Evolutionary conservation across 64 coral and sea anemone species (phyloP).

Genomic region (Stichodactyla mertensii): DNA sequence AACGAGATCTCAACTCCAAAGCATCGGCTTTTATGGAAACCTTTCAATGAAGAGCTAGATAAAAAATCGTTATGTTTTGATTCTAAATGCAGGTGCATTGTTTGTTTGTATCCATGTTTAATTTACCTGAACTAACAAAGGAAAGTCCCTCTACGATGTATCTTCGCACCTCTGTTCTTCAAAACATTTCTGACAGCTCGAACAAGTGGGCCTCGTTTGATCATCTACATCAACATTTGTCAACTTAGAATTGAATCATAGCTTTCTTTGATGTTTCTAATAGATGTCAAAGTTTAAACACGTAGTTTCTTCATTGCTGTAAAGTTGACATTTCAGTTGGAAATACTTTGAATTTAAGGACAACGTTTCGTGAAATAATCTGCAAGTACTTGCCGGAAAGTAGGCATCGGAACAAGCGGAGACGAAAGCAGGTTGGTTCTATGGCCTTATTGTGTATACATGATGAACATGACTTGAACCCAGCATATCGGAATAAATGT

Average conservation of each 20-base stretch:
- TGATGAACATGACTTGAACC: no score
- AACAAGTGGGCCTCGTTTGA: background rate
- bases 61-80: background rate
- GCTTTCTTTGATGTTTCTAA: background rate
- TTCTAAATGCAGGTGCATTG: background rate
- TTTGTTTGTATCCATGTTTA: background rate
- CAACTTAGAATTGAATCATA: background rate
- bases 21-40: no score
- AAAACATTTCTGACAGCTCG: background rate
- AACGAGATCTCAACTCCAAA: no score
- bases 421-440: no score
- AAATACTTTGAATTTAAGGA: no score
- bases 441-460: no score
- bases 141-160: background rate
- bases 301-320: background rate
- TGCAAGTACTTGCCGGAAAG: no score
- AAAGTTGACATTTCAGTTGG: no score
- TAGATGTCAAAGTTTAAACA: background rate
- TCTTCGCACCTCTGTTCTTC: background rate
- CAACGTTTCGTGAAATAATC: no score
- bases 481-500: no score
- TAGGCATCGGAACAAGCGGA: no score
- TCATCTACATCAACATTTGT: background rate
- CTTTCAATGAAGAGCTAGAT: no score
- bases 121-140: background rate